Evolutionary conservation across 2,888 invertebrate genomes (phyloP), one percentile per base, ranked within the genome.

Genomic region (Hydriomena furcata): DNA sequence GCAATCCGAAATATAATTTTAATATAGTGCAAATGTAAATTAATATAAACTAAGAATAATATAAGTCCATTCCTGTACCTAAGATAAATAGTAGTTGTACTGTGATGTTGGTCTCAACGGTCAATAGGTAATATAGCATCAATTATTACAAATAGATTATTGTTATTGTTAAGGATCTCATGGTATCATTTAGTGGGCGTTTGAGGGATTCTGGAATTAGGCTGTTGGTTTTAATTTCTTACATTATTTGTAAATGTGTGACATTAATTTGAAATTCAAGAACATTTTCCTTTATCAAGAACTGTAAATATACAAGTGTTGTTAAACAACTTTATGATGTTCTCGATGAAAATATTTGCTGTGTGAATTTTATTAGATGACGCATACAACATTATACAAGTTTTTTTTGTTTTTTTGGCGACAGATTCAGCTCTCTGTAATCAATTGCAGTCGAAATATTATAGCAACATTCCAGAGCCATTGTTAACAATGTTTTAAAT

Each of bases 141-240:
- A 88, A 88, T 87, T 88, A 88, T 85, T 70, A 72, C 82, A 84
- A 69, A 80, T 81, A 82, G 83, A 83, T 77, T 86, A 84, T 86
- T 85, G 83, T 89, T 89, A 87, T 85, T 81, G 86, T 86, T 89
- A 87, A 88, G 89, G 89, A 88, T 89, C 89, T 89, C 89, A 89
- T 86, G 68, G 79, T 86, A 83, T 83, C 79, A 79, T 80, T 84
- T 84, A 79, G 74, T 71, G 65, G 71, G 78, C 77, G 66, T 67
- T 76, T 78, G 76, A 73, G 82, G 84, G 81, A 82, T 82, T 87
- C 84, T 82, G 85, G 84, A 85, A 82, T 77, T 74, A 74, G 75
- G 70, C 77, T 73, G 76, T 79, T 82, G 77, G 79, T 79, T 80
- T 81, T 68, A 68, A n/a, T 73, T 77, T 73, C 65, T 68, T 70